Conservation (phyloP, 2,113 vertebrate genomes). For the Anoura caudifer region DNA sequence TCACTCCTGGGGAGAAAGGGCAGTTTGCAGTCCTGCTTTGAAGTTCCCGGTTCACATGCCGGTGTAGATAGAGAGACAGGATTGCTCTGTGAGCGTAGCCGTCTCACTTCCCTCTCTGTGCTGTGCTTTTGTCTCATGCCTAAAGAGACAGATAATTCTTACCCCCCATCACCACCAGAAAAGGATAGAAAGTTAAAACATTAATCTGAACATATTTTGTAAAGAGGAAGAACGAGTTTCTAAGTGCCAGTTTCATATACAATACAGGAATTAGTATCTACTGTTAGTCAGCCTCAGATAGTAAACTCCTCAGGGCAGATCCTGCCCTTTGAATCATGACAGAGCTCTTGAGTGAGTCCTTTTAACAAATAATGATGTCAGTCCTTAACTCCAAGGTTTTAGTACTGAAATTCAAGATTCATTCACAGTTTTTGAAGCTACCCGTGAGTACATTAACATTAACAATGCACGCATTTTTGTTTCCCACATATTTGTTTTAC, state of each 20-base stretch:
- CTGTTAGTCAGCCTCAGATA: background rate
- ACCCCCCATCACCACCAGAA: background rate
- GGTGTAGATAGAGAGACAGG: background rate
- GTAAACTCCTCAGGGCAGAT: background rate
- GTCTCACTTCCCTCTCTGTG: conserved; percentile 14
- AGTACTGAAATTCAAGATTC: conserved; percentile 13
- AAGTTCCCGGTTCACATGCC: background rate
- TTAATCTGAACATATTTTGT: conserved; percentile 22
- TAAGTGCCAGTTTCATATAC: conserved; percentile 18
- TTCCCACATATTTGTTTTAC: conserved; percentile 29
- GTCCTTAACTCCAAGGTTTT: background rate
- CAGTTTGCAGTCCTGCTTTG: background rate
- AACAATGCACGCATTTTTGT: background rate
- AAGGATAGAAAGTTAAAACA: conserved; percentile 12
- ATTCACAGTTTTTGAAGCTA: background rate
- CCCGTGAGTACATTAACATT: background rate
- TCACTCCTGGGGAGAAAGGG: background rate
- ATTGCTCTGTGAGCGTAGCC: conserved; percentile 22
- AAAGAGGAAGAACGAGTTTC: background rate
- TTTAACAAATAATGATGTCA: background rate
- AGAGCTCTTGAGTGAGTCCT: background rate
- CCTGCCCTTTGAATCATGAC: background rate
- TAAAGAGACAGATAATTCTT: background rate
- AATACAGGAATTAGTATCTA: conserved; percentile 16
- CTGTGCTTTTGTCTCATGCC: background rate